Conservation (phyloP, 2,888 invertebrate genomes). For the Drosophila austrosaltans region DNA sequence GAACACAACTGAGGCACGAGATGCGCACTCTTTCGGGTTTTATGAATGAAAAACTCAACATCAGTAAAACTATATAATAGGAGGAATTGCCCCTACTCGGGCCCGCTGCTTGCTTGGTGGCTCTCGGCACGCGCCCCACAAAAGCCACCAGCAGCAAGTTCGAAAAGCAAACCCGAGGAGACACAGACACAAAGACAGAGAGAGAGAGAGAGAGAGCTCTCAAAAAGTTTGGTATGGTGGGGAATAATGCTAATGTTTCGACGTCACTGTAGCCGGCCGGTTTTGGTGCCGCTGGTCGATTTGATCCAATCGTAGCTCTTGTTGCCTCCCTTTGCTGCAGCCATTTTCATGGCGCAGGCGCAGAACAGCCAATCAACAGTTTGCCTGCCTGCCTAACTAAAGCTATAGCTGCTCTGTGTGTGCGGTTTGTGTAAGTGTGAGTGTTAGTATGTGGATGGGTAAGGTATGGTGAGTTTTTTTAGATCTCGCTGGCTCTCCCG, state of each 20-base stretch:
- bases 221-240: constrained; percentile 38
- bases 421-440: constrained; percentile 10
- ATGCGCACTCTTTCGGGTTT: constrained; percentile 84
- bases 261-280: constrained; percentile 61
- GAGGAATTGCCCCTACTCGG: constrained; percentile 62
- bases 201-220: constrained; percentile 33
- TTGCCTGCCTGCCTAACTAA: constrained; percentile 75
- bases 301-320: constrained; percentile 74
- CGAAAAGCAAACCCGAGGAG: constrained; percentile 52
- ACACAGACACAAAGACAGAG: constrained; percentile 18
- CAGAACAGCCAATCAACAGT: constrained; percentile 82
- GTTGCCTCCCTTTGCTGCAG: constrained; percentile 82
- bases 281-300: constrained; percentile 19
- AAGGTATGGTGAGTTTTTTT: constrained; percentile 50
- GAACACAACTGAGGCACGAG: constrained; percentile 84
- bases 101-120: constrained; percentile 23
- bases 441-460: constrained; percentile 26
- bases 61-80: constrained; percentile 31
- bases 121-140: constrained; percentile 70
- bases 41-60: constrained; percentile 84
- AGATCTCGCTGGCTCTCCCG: constrained; percentile 26
- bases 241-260: constrained; percentile 43
- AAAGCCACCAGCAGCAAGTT: constrained; percentile 51
- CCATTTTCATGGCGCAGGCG: constrained; percentile 84
- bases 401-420: constrained; percentile 9